These are phyloP conservation scores for Gallinago nigripennis DNA, from an alignment of 2,797 vertebrate genomes.

Conservation along the genomic window DNA sequence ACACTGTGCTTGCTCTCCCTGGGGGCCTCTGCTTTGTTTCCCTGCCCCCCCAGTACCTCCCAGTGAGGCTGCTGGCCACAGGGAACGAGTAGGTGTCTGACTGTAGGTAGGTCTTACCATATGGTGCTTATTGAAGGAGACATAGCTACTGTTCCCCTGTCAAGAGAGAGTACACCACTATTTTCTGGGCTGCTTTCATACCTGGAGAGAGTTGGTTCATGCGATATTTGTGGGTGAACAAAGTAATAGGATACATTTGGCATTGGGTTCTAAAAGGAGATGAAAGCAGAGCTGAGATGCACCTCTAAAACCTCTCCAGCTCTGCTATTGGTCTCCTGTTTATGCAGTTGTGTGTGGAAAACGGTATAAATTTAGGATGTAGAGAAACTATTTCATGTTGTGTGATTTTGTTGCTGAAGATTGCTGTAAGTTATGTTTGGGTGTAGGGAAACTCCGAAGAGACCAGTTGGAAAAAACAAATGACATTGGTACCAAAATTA, in stretches of 20 bases:
- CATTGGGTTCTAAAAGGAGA: neutral
- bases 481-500: neutral
- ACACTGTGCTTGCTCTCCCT: neutral
- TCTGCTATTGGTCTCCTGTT: neutral
- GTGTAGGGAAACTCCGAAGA: neutral
- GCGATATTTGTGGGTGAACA: neutral
- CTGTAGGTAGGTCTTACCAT: neutral
- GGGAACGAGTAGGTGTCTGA: neutral
- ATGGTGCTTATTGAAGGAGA: neutral
- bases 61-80: neutral
- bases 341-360: neutral
- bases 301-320: neutral
- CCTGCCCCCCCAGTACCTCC: neutral
- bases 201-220: neutral
- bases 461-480: neutral
- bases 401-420: neutral
- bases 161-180: neutral
- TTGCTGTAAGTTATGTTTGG: neutral
- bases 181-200: neutral
- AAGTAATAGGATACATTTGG: neutral
- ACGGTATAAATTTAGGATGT: neutral
- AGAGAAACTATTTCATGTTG: neutral
- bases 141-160: neutral
- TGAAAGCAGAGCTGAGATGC: neutral
- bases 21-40: neutral